Conservation (phyloP, 2,888 invertebrate species). For the Latheticus oryzae region DNA sequence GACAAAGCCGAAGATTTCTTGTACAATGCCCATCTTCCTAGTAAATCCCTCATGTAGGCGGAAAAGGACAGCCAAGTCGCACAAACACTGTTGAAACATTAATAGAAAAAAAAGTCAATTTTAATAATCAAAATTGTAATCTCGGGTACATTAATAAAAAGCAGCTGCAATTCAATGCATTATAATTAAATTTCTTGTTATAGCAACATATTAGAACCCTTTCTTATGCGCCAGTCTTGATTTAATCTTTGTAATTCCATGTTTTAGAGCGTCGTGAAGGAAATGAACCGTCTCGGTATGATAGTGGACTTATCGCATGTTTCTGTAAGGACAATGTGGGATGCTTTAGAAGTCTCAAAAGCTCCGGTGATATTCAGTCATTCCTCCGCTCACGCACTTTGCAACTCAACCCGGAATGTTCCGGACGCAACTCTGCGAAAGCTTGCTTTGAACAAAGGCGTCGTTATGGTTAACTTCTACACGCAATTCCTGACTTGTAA, state of each 20-base stretch:
- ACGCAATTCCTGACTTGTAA: constrained; percentile 81
- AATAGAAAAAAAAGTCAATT: no score
- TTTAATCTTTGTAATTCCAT: constrained; percentile 29
- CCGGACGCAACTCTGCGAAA: constrained; percentile 80
- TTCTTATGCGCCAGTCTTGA: no score
- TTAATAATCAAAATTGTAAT: no score
- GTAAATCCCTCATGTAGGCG: constrained; percentile 19
- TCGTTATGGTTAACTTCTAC: constrained; percentile 91
- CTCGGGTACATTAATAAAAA: no score
- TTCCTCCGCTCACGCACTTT: constrained; percentile 83
- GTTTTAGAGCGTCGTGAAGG: constrained; percentile 79
- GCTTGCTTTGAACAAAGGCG: constrained; percentile 81
- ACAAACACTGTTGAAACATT: no score
- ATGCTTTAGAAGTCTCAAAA: constrained; percentile 79
- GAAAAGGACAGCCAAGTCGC: constrained; percentile 3
- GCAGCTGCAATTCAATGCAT: no score
- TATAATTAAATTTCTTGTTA: constrained; percentile 7
- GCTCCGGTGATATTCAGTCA: constrained; percentile 91
- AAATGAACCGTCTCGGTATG: constrained; percentile 92
- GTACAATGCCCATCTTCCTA: constrained; percentile 29
- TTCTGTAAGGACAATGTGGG: constrained; percentile 83
- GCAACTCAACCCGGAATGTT: constrained; percentile 85
- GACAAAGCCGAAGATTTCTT: constrained; percentile 38
- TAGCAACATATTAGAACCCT: no score
- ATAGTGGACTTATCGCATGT: constrained; percentile 88